These are phyloP conservation scores for Xanthorhoe spadicearia DNA, from an alignment of 2,888 invertebrate genomes.

Conservation along the genomic window DNA sequence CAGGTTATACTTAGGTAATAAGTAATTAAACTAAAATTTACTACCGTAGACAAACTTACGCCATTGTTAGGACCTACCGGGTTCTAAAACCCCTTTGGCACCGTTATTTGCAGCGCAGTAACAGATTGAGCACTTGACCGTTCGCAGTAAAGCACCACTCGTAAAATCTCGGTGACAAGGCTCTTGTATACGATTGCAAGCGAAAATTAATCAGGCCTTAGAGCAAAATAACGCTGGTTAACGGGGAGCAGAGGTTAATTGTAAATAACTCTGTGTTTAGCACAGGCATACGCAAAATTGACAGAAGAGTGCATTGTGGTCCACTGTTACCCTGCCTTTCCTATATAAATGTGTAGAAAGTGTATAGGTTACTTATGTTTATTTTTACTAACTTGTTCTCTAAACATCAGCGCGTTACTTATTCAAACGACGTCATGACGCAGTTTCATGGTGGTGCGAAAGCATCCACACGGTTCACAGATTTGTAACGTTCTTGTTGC, in stretches of 20 bases:
- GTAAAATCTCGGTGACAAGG: conserved; percentile 49
- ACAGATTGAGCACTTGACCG: conserved; percentile 51
- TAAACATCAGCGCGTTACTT: no score
- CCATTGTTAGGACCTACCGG: conserved; percentile 8
- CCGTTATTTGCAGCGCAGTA: conserved; percentile 44
- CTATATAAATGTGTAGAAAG: no score
- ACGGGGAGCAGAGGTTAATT: no score
- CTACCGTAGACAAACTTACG: background rate
- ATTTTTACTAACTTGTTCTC: no score
- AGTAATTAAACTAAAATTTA: background rate
- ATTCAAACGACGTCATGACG: background rate
- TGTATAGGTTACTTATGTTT: no score
- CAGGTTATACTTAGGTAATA: background rate
- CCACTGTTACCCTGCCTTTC: no score
- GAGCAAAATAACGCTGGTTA: no score
- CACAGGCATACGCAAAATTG: no score
- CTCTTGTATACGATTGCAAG: conserved; percentile 36
- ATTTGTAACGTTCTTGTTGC: conserved; percentile 40
- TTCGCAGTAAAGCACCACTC: conserved; percentile 47
- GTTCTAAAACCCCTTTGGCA: conserved; percentile 27
- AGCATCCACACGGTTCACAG: conserved; percentile 36
- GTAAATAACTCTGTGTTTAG: no score
- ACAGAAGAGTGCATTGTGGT: no score
- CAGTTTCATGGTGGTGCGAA: conserved; percentile 37
- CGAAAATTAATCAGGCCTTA: no score